Conservation (phyloP, 2,113 vertebrate genomes). For the Dinomys branickii region DNA sequence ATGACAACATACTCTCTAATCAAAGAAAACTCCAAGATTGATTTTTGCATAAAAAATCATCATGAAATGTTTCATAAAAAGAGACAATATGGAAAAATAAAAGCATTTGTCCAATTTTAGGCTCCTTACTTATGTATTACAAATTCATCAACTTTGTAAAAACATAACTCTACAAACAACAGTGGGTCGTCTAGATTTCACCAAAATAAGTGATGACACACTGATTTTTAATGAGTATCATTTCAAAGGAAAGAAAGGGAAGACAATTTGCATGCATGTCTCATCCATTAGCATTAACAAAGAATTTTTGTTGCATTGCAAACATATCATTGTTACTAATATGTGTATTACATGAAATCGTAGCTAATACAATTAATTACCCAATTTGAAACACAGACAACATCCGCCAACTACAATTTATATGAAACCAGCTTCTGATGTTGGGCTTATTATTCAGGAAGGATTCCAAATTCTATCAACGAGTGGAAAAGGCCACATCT, state of each 20-base stretch:
- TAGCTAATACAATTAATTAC: conserved; percentile 50
- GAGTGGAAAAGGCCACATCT: background rate
- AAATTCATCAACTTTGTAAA: background rate
- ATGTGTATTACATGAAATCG: conserved; percentile 1
- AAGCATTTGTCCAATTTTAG: background rate
- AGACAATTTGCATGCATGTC: conserved; percentile 34
- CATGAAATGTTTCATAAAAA: background rate
- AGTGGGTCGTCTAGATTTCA: background rate
- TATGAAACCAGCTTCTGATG: background rate
- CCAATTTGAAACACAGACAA: conserved; percentile 39
- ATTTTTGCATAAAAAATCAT: background rate
- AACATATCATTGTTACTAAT: conserved; percentile 51
- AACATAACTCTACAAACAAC: background rate
- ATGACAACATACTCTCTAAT: background rate
- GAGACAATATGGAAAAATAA: background rate
- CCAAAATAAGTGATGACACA: background rate
- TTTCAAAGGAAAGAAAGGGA: conserved; percentile 45
- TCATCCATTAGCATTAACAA: conserved; percentile 60
- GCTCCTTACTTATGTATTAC: background rate
- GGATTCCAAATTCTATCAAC: conserved; percentile 3
- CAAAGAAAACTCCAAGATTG: background rate
- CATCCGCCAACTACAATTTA: conserved; percentile 27
- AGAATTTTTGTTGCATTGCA: background rate
- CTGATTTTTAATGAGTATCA: background rate
- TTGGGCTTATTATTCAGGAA: conserved; percentile 32